Base-by-base conservation (phyloP, 2,888 invertebrate genomes). In the Drosophila gaucha region DNA sequence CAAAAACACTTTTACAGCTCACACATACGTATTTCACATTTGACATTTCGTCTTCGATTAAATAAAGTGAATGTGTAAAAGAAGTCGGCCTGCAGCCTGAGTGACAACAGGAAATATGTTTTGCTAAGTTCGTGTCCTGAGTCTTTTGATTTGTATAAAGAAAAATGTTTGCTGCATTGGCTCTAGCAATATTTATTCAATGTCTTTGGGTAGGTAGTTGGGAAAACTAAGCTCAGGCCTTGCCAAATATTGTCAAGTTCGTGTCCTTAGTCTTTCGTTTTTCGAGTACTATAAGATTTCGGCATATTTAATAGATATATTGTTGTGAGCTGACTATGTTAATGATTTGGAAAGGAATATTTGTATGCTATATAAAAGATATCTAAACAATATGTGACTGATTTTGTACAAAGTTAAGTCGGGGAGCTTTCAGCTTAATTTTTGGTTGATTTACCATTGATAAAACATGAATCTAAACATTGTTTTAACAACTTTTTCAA, bases 181-280 rank as follows among this genome's bases (percentile, higher is more conserved):
- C 39, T 39, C 0, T 24, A 38, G 6, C 22, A 5, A 26, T 10
- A 10, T 0, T 6, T 5, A 10, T 0, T 6, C 2, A 26, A 43
- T 10, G 10, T 26, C 26, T 9, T 16, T 26, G 16, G 14, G 9
- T 9, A 9, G 2, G 3, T 10, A 16, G 41, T 16, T 26, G 26
- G 1, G 16, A 43, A 26, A 12, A 14, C 5, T 26, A 6, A 1
- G 16, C 16, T 16, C 0, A 6, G 12, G 20, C 38, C 20, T 26
- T 26, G 43, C 35, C 38, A 30, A 39, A 6, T 22, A 43, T 8
- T 24, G 16, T n/a, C 22, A 47, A 16, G 65, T 69, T 80, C 35
- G 63, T 65, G 50, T 59, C 63, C 43, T 64, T 22, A 63, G 68
- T 80, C 52, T 50, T 74, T 62, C 52, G 60, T 51, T 50, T 46